These are phyloP conservation scores for Drosophila macrospina DNA, from an alignment of 2,888 invertebrate genomes.

Conservation along the genomic window DNA sequence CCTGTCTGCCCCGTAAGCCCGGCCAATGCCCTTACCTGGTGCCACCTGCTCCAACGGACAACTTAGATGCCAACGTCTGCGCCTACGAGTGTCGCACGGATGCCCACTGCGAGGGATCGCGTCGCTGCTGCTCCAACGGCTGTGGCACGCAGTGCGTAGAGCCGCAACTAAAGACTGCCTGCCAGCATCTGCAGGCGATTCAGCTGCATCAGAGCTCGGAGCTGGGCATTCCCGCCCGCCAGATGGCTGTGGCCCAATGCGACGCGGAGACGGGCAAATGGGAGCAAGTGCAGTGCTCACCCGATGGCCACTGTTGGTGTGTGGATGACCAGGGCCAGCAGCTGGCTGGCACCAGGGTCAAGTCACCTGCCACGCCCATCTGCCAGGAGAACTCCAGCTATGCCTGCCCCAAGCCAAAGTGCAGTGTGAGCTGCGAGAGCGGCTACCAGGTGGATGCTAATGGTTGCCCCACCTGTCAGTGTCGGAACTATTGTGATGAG, in stretches of 20 bases:
- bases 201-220: constrained; percentile 89
- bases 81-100: constrained; percentile 92
- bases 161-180: constrained; percentile 90
- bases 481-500: constrained; percentile 91
- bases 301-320: constrained; percentile 92
- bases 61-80: constrained; percentile 87
- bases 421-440: constrained; percentile 87
- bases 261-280: constrained; percentile 89
- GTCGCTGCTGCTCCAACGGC: constrained; percentile 94
- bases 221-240: constrained; percentile 90
- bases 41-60: constrained; percentile 87
- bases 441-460: constrained; percentile 88
- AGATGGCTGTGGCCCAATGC: constrained; percentile 91
- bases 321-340: constrained; percentile 91
- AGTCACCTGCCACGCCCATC: constrained; percentile 80
- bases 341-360: constrained; percentile 89
- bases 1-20: constrained; percentile 89
- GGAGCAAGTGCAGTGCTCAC: constrained; percentile 89
- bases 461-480: constrained; percentile 91
- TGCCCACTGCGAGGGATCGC: constrained; percentile 89
- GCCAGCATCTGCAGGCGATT: constrained; percentile 88
- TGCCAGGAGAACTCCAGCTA: constrained; percentile 85
- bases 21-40: constrained; percentile 95
- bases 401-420: constrained; percentile 84
- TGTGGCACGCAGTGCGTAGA: constrained; percentile 93